These are phyloP conservation scores for Bubo blakistoni DNA, from an alignment of 2,113 vertebrate genomes.

Conservation along the genomic window DNA sequence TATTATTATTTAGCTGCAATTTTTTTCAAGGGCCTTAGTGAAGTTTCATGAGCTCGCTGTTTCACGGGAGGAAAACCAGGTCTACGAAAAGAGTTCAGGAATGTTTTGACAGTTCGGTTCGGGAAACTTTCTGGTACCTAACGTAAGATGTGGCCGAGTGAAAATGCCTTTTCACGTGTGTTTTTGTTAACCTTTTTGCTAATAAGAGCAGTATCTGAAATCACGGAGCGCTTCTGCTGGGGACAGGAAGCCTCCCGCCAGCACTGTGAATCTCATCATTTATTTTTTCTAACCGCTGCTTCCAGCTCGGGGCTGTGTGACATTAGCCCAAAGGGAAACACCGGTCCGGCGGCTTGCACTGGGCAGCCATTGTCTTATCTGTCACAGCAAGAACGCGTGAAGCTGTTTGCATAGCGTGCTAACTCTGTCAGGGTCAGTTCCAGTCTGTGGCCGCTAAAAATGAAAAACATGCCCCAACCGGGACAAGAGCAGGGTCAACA, in stretches of 20 bases:
- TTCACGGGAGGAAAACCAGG: not conserved
- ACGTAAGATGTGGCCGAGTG: not conserved
- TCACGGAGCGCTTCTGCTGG: not conserved
- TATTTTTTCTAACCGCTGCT: constrained; percentile 68
- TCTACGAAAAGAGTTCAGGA: not conserved
- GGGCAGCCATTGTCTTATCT: constrained; percentile 77
- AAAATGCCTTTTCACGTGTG: not conserved
- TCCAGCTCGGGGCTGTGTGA: constrained; percentile 67
- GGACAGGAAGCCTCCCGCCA: constrained; percentile 28
- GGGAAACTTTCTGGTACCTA: not conserved
- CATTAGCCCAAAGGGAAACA: constrained; percentile 81
- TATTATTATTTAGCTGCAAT: not conserved
- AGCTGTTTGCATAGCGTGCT: constrained; percentile 84
- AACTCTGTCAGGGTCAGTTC: constrained; percentile 80
- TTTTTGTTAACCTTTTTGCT: not conserved
- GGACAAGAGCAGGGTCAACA: constrained; percentile 96
- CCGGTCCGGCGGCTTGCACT: constrained; percentile 71
- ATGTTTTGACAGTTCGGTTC: not conserved
- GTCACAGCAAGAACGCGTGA: constrained; percentile 66
- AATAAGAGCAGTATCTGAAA: not conserved
- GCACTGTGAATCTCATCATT: constrained; percentile 71
- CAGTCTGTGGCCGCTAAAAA: constrained; percentile 84
- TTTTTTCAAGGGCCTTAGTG: not conserved
- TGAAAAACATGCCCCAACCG: constrained; percentile 90
- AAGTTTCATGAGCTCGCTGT: not conserved